phyloP scores from a whole-genome alignment of 2,797 vertebrate genomes.

The Saxicola maurus region DNA sequence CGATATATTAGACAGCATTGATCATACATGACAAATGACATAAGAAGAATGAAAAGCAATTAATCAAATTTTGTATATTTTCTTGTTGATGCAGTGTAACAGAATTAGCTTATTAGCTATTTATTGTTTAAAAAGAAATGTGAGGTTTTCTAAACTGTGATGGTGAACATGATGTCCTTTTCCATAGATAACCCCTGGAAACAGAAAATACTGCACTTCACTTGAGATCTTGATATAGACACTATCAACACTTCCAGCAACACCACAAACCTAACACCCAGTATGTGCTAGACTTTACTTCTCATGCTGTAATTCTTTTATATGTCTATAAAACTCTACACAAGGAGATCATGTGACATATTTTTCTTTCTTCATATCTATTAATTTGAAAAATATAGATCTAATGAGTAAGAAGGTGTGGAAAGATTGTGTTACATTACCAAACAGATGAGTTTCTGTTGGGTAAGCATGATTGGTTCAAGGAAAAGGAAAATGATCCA shows the following conservation, averaged over 20 bases:
- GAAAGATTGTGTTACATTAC: neutral
- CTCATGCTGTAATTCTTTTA: neutral
- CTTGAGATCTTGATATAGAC: neutral
- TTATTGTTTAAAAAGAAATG: neutral
- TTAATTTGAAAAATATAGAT: neutral
- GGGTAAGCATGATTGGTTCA: neutral
- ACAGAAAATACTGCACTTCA: neutral
- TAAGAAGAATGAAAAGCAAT: neutral
- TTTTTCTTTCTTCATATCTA: neutral
- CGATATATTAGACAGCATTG: neutral
- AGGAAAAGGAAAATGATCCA: neutral
- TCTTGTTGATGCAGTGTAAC: neutral
- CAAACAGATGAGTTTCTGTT: neutral
- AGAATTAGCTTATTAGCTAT: neutral
- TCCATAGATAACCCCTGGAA: neutral
- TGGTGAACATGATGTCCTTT: neutral
- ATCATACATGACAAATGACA: neutral
- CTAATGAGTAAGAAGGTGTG: neutral
- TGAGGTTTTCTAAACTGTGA: neutral
- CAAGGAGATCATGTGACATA: neutral
- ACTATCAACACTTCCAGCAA: neutral
- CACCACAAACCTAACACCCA: neutral
- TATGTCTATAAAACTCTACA: neutral
- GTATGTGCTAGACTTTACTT: neutral
- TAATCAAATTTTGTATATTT: neutral